phyloP scores from a whole-genome alignment of 64 coral and sea anemone species.

The Actinia equina region DNA sequence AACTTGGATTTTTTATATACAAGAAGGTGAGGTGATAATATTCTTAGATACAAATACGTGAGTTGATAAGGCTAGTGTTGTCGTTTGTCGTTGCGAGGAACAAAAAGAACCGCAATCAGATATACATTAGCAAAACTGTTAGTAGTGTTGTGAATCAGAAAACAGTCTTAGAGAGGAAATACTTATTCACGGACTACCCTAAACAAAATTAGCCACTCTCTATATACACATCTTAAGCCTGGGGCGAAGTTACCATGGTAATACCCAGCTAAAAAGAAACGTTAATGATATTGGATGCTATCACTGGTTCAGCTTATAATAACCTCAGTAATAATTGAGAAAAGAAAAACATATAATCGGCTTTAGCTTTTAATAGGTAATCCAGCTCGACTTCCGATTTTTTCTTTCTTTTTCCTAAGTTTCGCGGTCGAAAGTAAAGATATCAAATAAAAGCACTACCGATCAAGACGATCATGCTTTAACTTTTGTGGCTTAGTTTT shows the following conservation, averaged over 20 bases:
- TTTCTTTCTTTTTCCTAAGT: not conserved
- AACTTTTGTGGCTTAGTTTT: not conserved
- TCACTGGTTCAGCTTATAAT: not conserved
- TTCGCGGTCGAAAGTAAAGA: not conserved
- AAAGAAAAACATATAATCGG: too few species aligned
- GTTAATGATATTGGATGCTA: not conserved
- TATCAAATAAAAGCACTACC: not conserved
- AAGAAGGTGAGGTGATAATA: too few species aligned
- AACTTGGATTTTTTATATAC: too few species aligned
- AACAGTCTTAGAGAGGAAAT: not conserved
- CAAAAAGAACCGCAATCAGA: too few species aligned
- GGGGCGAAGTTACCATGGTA: not conserved
- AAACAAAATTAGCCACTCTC: not conserved
- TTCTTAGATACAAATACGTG: too few species aligned
- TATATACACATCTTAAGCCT: not conserved
- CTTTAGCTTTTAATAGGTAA: too few species aligned
- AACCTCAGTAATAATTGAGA: too few species aligned
- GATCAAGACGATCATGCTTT: not conserved
- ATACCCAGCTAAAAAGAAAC: not conserved
- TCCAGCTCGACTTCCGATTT: not conserved
- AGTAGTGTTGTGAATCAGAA: too few species aligned
- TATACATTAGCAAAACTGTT: too few species aligned
- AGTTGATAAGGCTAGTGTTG: too few species aligned
- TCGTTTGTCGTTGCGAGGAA: too few species aligned
- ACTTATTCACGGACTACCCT: not conserved